Evolutionary conservation across 2,888 invertebrate species (phyloP).

Genomic region (Amiota minor): DNA sequence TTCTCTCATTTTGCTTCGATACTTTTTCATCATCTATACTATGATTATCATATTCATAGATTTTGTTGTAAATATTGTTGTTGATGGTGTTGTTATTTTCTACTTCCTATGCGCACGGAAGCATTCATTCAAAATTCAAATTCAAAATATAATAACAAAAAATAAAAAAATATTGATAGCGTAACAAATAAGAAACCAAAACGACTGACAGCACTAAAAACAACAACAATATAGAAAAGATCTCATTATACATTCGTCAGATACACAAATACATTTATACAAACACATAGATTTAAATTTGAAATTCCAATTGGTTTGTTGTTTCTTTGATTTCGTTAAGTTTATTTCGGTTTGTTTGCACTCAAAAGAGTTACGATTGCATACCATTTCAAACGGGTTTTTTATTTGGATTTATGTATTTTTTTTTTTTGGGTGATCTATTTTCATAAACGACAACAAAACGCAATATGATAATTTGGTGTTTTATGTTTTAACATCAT

Average conservation of each 20-base stretch:
- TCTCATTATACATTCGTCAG: conserved; percentile 15
- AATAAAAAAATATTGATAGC: too few relatives aligned
- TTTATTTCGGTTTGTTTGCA: background rate
- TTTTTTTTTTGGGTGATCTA: too few relatives aligned
- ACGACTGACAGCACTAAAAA: background rate
- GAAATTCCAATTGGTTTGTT: conserved; percentile 13
- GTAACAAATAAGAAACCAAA: too few relatives aligned
- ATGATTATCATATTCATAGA: conserved; percentile 1
- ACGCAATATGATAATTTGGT: too few relatives aligned
- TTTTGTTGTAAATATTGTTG: background rate
- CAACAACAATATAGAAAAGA: background rate
- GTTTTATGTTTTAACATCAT: too few relatives aligned
- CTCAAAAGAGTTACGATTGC: too few relatives aligned
- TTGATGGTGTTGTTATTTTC: background rate
- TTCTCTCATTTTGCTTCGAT: too few relatives aligned
- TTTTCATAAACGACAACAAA: too few relatives aligned
- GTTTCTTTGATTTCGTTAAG: background rate
- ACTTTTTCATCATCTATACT: background rate
- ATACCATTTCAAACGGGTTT: too few relatives aligned
- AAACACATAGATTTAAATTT: background rate
- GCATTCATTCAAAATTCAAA: background rate
- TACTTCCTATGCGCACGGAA: conserved; percentile 3
- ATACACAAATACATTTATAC: background rate
- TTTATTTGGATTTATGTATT: too few relatives aligned
- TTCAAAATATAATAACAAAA: background rate